These are phyloP conservation scores for Endomychus coccineus DNA, from an alignment of 2,888 invertebrate species.

Conservation along the genomic window DNA sequence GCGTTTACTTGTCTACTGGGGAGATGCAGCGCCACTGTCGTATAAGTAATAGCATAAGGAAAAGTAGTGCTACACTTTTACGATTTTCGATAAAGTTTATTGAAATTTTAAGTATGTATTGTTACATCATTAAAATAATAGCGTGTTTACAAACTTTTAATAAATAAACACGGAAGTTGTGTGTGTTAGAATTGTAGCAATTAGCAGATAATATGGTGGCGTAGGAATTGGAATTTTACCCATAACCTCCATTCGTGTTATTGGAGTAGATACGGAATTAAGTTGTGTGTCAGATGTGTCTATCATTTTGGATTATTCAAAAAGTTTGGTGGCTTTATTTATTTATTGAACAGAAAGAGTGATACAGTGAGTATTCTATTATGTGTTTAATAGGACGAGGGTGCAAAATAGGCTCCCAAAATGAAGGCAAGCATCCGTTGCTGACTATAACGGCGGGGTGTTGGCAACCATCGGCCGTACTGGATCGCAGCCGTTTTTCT, in stretches of 20 bases:
- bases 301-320: slow-evolving; percentile 43
- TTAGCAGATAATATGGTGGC: slow-evolving; percentile 41
- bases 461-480: slow-evolving; percentile 51
- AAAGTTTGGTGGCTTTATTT: slow-evolving; percentile 43
- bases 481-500: slow-evolving; percentile 44
- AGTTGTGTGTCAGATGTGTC: slow-evolving; percentile 66
- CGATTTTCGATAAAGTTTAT: too few relatives aligned
- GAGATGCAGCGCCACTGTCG: slow-evolving; percentile 35
- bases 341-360: slow-evolving; percentile 39
- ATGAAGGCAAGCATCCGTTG: slow-evolving; percentile 43
- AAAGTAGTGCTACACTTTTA: slow-evolving; percentile 37
- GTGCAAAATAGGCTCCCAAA: slow-evolving; percentile 40
- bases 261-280: slow-evolving; percentile 68
- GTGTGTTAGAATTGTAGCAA: slow-evolving; percentile 27
- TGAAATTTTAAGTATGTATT: too few relatives aligned
- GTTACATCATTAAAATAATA: too few relatives aligned
- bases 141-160: too few relatives aligned
- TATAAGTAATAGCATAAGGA: slow-evolving; percentile 35
- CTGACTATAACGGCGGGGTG: slow-evolving; percentile 51
- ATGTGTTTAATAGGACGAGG: slow-evolving; percentile 46
- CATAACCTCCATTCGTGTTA: slow-evolving; percentile 71
- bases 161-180: too few relatives aligned
- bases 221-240: slow-evolving; percentile 66
- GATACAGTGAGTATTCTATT: slow-evolving; percentile 40
- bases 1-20: slow-evolving; percentile 36